phyloP scores from a whole-genome alignment of 2,797 vertebrate species.

The Heliangelus exortis region DNA sequence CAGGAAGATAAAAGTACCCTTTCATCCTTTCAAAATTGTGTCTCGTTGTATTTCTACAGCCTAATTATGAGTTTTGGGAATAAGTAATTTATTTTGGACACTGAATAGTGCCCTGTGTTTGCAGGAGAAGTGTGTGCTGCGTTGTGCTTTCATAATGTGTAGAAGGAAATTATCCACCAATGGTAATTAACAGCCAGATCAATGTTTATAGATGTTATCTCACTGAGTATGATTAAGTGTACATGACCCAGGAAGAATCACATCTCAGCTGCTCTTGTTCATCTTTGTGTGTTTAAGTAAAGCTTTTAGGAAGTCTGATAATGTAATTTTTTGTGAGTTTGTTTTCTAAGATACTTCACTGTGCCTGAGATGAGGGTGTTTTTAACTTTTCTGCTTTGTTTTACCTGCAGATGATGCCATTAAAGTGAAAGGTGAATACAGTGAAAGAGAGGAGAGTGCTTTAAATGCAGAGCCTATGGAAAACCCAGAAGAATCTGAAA shows the following conservation, averaged over 20 bases:
- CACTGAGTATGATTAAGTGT: neutral
- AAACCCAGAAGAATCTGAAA: slow-evolving; percentile 77
- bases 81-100: neutral
- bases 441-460: slow-evolving; percentile 75
- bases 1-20: neutral
- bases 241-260: neutral
- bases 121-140: neutral
- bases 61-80: neutral
- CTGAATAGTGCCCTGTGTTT: neutral
- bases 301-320: neutral
- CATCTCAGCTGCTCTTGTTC: neutral
- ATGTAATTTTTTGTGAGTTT: neutral
- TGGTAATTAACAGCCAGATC: neutral
- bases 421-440: slow-evolving; percentile 78
- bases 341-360: neutral
- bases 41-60: neutral
- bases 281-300: neutral
- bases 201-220: neutral
- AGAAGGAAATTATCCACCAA: neutral
- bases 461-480: slow-evolving; percentile 78
- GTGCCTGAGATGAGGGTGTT: neutral
- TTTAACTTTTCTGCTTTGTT: slow-evolving; percentile 57
- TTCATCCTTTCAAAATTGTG: neutral
- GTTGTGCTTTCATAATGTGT: neutral
- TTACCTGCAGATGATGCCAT: slow-evolving; percentile 69